Evolutionary conservation across 2,113 vertebrate species (phyloP).

Genomic region (Arothron firmamentum): DNA sequence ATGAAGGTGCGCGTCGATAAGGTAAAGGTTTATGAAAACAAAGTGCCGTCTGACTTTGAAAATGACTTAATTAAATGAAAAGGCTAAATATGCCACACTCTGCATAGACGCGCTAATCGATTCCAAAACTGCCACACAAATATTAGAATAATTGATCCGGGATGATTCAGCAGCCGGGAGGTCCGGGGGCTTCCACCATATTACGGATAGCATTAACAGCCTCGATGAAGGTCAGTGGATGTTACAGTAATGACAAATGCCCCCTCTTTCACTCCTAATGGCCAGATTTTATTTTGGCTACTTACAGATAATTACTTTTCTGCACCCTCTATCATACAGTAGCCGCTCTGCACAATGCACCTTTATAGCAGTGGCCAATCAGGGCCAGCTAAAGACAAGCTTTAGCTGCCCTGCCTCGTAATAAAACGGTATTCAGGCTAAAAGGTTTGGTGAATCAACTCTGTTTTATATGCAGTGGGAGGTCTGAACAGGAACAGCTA

Average conservation of each 20-base stretch:
- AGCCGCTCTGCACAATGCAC: conserved; percentile 35
- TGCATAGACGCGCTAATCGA: conserved; percentile 67
- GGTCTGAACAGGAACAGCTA: background rate
- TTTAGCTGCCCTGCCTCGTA: conserved; percentile 48
- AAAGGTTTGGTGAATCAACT: conserved; percentile 9
- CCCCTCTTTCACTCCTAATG: conserved; percentile 52
- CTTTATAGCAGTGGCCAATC: conserved; percentile 57
- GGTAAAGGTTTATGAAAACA: conserved; percentile 59
- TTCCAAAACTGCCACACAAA: conserved; percentile 65
- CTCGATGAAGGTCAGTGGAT: conserved; percentile 60
- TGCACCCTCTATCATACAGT: conserved; percentile 53
- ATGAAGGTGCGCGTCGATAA: conserved; percentile 50
- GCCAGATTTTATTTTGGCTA: conserved; percentile 63
- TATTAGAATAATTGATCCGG: conserved; percentile 70
- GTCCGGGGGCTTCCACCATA: conserved; percentile 48
- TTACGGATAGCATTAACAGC: conserved; percentile 51
- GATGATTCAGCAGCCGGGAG: conserved; percentile 65
- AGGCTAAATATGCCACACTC: conserved; percentile 58
- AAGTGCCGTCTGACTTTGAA: conserved; percentile 44
- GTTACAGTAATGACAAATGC: conserved; percentile 63
- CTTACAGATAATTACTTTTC: conserved; percentile 61
- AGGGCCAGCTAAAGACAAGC: conserved; percentile 57
- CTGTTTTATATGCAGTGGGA: background rate
- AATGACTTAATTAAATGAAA: conserved; percentile 62
- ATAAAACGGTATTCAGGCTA: conserved; percentile 52